Evolutionary conservation across 2,113 vertebrate species (phyloP).

Genomic region (Varanus komodoensis): DNA sequence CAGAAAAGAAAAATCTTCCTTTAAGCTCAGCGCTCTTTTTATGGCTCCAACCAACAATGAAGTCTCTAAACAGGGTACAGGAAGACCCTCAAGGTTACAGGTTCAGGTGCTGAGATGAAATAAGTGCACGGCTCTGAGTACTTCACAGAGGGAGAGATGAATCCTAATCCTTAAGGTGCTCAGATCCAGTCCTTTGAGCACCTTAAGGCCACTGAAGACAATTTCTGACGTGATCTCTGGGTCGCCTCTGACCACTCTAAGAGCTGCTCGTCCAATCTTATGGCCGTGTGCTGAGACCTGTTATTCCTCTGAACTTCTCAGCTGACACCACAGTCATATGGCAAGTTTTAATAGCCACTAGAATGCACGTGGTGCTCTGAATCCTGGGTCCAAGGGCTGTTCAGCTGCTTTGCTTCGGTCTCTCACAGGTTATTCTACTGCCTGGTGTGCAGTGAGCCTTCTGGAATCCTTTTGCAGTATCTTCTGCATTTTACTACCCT

Average conservation of each 20-base stretch:
- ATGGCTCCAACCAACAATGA: neutral
- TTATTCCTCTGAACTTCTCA: neutral
- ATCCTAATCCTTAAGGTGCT: neutral
- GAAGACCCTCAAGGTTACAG: neutral
- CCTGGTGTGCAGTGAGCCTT: neutral
- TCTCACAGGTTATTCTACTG: neutral
- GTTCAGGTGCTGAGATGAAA: neutral
- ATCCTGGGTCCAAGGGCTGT: neutral
- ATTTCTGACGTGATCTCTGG: neutral
- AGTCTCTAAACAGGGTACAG: too few relatives aligned
- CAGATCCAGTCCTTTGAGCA: neutral
- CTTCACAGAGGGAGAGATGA: neutral
- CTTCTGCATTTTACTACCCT: neutral
- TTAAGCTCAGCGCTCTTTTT: neutral
- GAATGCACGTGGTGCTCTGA: neutral
- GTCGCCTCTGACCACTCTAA: neutral
- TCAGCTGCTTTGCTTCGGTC: neutral
- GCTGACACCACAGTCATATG: neutral
- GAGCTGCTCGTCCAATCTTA: neutral
- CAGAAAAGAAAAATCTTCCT: neutral
- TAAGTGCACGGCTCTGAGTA: neutral
- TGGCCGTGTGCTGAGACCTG: neutral
- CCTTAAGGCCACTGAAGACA: neutral
- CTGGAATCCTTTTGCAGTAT: neutral
- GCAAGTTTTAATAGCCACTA: neutral